These are phyloP conservation scores for Leptodactylus fallax DNA, from an alignment of 2,797 vertebrate genomes.

Conservation along the genomic window DNA sequence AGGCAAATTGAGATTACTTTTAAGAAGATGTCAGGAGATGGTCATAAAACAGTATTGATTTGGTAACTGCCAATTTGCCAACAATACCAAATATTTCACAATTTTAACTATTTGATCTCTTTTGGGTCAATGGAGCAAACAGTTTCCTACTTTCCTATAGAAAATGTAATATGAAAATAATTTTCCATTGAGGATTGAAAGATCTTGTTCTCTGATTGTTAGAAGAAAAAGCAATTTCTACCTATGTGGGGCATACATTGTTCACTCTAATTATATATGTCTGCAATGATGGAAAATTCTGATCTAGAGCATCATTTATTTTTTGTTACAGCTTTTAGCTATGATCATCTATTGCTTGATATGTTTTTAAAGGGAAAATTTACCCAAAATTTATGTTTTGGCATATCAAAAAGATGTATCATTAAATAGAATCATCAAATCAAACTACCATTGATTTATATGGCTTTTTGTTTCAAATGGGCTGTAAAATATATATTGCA, in stretches of 20 bases:
- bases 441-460: no score
- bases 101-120: constrained; percentile 33
- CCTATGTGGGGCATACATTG: background rate
- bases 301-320: background rate
- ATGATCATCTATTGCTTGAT: background rate
- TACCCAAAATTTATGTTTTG: background rate
- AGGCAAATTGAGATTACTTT: constrained; percentile 50
- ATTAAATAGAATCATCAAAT: no score
- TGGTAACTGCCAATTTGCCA: constrained; percentile 39
- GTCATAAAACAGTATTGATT: constrained; percentile 44
- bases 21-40: constrained; percentile 18
- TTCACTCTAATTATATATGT: background rate
- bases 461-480: no score
- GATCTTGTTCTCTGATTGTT: background rate
- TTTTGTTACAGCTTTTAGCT: background rate
- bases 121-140: background rate
- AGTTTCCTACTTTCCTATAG: background rate
- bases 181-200: background rate
- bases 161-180: background rate
- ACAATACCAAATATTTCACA: constrained; percentile 24
- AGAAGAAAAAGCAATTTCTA: background rate
- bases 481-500: no score
- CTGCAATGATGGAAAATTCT: background rate
- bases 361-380: background rate
- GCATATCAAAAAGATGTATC: no score